A percentile compares a stretch with the other conserved stretches of the same genome.
These are phyloP conservation scores for Sitta europaea DNA, from an alignment of 2,113 vertebrate species.

Conservation along the genomic window DNA sequence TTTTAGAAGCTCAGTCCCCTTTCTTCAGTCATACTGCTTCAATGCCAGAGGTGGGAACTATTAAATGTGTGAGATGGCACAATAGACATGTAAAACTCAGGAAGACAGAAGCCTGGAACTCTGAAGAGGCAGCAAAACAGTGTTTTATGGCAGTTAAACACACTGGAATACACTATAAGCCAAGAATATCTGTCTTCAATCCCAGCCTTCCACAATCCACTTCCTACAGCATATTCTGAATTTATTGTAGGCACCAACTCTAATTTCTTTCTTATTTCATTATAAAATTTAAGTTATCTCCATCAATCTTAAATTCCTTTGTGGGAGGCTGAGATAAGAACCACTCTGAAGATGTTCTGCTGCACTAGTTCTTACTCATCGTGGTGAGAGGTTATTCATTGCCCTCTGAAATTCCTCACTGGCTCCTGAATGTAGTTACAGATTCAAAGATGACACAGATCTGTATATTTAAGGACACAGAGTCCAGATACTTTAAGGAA, in stretches of 20 bases:
- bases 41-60: not conserved
- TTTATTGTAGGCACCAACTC: not conserved
- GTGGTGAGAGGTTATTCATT: not conserved
- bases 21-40: not conserved
- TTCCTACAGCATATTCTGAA: not conserved
- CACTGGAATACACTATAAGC: not conserved
- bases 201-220: not conserved
- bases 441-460: not conserved
- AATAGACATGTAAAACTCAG: not conserved
- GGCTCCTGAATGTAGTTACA: not conserved
- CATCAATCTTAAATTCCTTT: not conserved
- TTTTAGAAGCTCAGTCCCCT: not conserved
- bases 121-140: not conserved
- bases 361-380: not conserved
- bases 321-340: not conserved
- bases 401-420: conserved; percentile 1
- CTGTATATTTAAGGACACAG: not conserved
- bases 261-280: not conserved
- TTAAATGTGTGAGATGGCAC: not conserved
- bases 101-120: not conserved
- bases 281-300: conserved; percentile 16
- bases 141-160: not conserved
- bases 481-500: not conserved
- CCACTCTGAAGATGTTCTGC: not conserved
- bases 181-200: not conserved